A percentile compares a stretch with the other conserved stretches of the same genome.
phyloP scores from a whole-genome alignment of 2,797 vertebrate genomes.

The Oophaga sylvatica region DNA sequence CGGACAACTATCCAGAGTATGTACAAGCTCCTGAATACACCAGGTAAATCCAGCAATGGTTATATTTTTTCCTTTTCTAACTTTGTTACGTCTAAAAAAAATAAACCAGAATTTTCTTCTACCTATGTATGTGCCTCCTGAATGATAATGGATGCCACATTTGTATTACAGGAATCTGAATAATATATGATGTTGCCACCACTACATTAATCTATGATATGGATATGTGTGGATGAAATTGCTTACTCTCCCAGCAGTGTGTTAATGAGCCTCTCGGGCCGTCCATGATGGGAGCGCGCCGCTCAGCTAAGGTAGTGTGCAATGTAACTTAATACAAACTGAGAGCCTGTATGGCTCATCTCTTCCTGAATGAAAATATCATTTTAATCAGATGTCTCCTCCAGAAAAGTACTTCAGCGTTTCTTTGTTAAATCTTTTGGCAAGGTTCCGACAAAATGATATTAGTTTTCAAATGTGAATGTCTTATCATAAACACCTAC shows the following conservation, averaged over 20 bases:
- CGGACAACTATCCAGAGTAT: neutral
- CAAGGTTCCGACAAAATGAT: constrained; percentile 64
- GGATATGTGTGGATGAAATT: constrained; percentile 13
- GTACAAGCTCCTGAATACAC: neutral
- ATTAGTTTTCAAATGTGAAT: constrained; percentile 66
- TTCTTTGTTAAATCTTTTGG: constrained; percentile 60
- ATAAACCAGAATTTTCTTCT: neutral
- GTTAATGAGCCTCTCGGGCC: constrained; percentile 40
- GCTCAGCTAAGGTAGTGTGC: constrained; percentile 25
- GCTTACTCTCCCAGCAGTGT: constrained; percentile 31
- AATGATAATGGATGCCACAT: constrained; percentile 19
- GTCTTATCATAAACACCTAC: constrained; percentile 70
- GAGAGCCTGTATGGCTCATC: constrained; percentile 33
- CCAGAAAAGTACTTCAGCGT: constrained; percentile 41
- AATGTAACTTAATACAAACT: constrained; percentile 32
- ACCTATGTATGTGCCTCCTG: neutral
- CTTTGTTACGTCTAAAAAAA: neutral
- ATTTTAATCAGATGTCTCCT: constrained; percentile 53
- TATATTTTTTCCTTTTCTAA: neutral
- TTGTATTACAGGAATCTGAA: neutral
- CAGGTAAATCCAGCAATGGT: neutral
- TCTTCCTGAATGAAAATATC: constrained; percentile 52
- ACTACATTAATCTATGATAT: constrained; percentile 17
- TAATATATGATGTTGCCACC: constrained; percentile 29
- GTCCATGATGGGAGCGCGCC: neutral